Conservation (phyloP, 1,140 invertebrate genomes). For the Euura lappo region DNA sequence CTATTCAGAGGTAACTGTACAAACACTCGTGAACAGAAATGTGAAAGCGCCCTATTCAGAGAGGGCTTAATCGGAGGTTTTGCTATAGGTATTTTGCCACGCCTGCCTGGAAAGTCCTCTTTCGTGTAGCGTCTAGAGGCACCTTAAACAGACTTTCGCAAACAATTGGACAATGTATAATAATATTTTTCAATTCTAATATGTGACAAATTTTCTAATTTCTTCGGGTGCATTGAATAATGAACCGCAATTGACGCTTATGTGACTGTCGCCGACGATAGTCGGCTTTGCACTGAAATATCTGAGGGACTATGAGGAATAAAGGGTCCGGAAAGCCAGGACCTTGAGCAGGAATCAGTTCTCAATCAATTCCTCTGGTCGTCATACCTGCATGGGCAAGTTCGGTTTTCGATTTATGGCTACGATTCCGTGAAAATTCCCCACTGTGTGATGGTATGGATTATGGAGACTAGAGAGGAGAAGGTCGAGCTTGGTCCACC, state of each 20-base stretch:
- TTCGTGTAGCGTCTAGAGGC: too few relatives aligned
- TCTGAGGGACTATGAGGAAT: slow-evolving; percentile 5
- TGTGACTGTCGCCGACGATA: not conserved
- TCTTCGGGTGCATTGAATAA: not conserved
- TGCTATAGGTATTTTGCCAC: too few relatives aligned
- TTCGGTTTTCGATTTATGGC: not conserved
- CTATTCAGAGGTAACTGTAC: too few relatives aligned
- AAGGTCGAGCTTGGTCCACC: too few relatives aligned
- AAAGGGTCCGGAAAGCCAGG: not conserved
- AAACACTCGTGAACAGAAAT: too few relatives aligned
- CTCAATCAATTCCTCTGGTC: not conserved
- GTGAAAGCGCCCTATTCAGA: too few relatives aligned
- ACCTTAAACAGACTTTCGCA: too few relatives aligned
- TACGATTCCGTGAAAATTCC: not conserved
- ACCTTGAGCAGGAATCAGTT: not conserved
- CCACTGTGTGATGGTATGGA: not conserved
- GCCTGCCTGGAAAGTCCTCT: too few relatives aligned
- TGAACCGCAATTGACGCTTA: not conserved
- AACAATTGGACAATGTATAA: not conserved
- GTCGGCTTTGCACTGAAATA: not conserved
- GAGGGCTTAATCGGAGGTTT: too few relatives aligned
- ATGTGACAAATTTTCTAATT: not conserved
- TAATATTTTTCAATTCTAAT: not conserved
- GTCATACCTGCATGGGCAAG: not conserved
- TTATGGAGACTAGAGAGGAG: too few relatives aligned